These are phyloP conservation scores for Leucophenga varia DNA, from an alignment of 1,140 invertebrate species.

Conservation along the genomic window DNA sequence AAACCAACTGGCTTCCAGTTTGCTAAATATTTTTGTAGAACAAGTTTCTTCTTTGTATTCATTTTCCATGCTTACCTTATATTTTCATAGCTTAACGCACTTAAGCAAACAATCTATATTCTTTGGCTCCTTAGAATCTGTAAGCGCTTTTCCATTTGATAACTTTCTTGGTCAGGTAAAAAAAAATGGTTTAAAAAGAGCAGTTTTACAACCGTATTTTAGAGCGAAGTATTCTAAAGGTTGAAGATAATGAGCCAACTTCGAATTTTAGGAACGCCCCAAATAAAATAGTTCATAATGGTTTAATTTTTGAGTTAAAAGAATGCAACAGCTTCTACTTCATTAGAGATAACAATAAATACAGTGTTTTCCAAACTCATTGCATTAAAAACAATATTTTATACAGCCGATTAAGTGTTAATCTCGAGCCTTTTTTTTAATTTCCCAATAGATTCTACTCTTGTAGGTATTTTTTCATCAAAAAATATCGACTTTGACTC, in stretches of 20 bases:
- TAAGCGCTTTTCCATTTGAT: slow-evolving; percentile 12
- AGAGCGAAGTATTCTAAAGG: slow-evolving; percentile 2
- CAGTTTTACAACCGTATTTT: not conserved
- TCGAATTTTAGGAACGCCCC: no score
- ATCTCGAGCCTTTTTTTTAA: not conserved
- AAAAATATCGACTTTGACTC: not conserved
- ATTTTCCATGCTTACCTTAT: slow-evolving; percentile 4
- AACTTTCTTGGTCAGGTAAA: slow-evolving; percentile 5
- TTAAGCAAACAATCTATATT: slow-evolving; percentile 1
- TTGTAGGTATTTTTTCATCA: not conserved
- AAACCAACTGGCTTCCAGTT: slow-evolving; percentile 3
- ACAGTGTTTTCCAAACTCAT: not conserved
- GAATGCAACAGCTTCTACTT: not conserved
- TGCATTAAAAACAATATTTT: not conserved
- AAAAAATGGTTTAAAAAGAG: slow-evolving; percentile 2
- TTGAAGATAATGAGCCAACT: not conserved
- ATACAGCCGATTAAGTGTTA: not conserved
- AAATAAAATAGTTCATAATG: not conserved
- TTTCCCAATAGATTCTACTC: not conserved
- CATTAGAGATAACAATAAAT: not conserved
- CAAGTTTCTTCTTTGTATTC: slow-evolving; percentile 2
- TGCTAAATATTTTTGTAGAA: slow-evolving; percentile 7
- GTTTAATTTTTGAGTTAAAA: not conserved
- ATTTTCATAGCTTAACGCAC: slow-evolving; percentile 11
- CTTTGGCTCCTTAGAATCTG: slow-evolving; percentile 4